These are phyloP conservation scores for Cheilosia impressa DNA, from an alignment of 2,888 invertebrate species.

Conservation along the genomic window DNA sequence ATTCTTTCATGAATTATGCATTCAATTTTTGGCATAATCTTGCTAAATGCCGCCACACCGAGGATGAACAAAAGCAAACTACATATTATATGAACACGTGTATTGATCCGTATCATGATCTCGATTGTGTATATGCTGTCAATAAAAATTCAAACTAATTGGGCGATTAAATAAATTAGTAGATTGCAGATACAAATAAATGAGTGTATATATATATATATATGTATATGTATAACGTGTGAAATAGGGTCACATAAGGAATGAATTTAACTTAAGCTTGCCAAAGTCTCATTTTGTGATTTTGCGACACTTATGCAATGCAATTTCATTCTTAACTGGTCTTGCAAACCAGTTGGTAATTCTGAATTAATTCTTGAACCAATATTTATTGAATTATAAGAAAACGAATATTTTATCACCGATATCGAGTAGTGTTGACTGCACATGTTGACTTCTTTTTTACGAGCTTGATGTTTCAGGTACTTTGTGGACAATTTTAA, in stretches of 20 bases:
- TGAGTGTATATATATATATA: too few species aligned
- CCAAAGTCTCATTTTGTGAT: not conserved
- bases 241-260: not conserved
- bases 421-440: not conserved
- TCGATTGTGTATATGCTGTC: not conserved
- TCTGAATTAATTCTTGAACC: not conserved
- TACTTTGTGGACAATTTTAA: too few species aligned
- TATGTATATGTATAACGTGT: not conserved
- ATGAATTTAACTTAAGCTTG: not conserved
- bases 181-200: not conserved
- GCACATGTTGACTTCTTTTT: too few species aligned
- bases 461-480: too few species aligned
- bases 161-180: slow-evolving; percentile 26
- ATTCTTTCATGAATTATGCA: slow-evolving; percentile 42
- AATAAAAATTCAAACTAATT: slow-evolving; percentile 29
- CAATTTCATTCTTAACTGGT: slow-evolving; percentile 9
- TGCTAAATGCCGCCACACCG: slow-evolving; percentile 13
- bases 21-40: slow-evolving; percentile 11
- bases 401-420: slow-evolving; percentile 1
- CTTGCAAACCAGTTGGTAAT: not conserved
- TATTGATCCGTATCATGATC: slow-evolving; percentile 13
- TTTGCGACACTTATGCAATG: not conserved
- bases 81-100: slow-evolving; percentile 38
- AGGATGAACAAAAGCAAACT: not conserved
- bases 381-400: not conserved